Evolutionary conservation across 2,888 invertebrate species (phyloP), one percentile per base, ranked within the genome.

Genomic region (Ennomos quercinarius): DNA sequence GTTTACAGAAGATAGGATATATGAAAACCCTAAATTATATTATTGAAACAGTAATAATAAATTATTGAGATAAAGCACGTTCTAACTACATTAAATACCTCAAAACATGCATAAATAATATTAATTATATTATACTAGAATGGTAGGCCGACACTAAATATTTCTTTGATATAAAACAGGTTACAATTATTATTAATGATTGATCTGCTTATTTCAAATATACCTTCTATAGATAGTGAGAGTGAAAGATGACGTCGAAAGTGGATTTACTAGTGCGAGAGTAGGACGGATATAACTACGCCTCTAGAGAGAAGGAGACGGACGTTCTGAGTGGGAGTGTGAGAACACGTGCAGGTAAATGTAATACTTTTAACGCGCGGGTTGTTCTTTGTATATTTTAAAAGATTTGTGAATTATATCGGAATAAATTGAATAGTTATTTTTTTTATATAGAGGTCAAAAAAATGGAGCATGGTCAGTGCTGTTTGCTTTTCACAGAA

Each of bases 211-310:
- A 57, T 77, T 77, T 76, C 56, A 10, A 51, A 37, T 84, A 58
- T 83, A 77, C 87, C 87, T 74, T 35, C 46, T 63, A 81, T 79
- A 68, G 90, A 91, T 84, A 91, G 91, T 89, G 90, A 91, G 91
- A 91, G 91, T 91, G 86, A 89, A 89, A 85, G 85, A 88, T 91
- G 90, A 91, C 90, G 89, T 89, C 76, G 81, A 78, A 71, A 81
- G 83, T 82, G 76, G 79, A 80, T 82, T 78, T 73, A 77, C 70
- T 64, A 57, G 56, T 68, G 73, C 70, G 66, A 52, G 73, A 78
- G 66, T 63, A 74, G 74, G 71, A 70, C 34, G 58, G 53, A 42
- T 34, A 71, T 52, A 68, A 39, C 49, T 59, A 64, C 41, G 45
- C 13, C n/a, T 36, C 54, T 59, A 13, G 77, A 67, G 49, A 58